phyloP scores from a whole-genome alignment of 2,888 invertebrate species.

The Thecocarcelia acutangulata region DNA sequence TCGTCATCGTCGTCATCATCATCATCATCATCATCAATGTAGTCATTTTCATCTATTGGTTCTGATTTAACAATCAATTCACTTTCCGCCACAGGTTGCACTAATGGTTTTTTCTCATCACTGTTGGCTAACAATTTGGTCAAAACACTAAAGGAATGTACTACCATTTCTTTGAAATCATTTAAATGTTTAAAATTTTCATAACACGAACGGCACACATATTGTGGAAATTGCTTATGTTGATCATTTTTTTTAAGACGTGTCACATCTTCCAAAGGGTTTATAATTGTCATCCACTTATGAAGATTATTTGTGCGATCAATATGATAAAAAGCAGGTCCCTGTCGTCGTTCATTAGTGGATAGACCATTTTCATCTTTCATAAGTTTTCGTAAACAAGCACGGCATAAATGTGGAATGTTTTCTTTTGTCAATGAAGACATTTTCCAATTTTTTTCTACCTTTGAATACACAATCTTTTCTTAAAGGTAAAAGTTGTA shows the following conservation, averaged over 20 bases:
- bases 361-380: slow-evolving; percentile 32
- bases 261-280: slow-evolving; percentile 54
- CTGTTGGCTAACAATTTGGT: slow-evolving; percentile 27
- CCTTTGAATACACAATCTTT: slow-evolving; percentile 15
- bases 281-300: slow-evolving; percentile 62
- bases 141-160: slow-evolving; percentile 55
- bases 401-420: slow-evolving; percentile 65
- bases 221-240: slow-evolving; percentile 52
- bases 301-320: slow-evolving; percentile 57
- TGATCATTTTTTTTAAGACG: slow-evolving; percentile 28
- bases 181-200: slow-evolving; percentile 59
- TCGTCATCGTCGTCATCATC: neutral
- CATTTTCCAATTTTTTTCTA: slow-evolving; percentile 36
- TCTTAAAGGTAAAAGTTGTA: slow-evolving; percentile 30
- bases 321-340: slow-evolving; percentile 59
- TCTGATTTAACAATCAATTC: slow-evolving; percentile 59
- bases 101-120: neutral
- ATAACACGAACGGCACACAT: slow-evolving; percentile 66
- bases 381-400: slow-evolving; percentile 61
- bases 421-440: slow-evolving; percentile 54
- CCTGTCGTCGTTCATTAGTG: neutral
- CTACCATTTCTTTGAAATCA: slow-evolving; percentile 60
- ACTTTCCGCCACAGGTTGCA: neutral
- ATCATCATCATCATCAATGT: slow-evolving; percentile 1
- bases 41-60: slow-evolving; percentile 28